Conservation (phyloP, 2,888 invertebrate species). For the Leptopilina drosophilae region DNA sequence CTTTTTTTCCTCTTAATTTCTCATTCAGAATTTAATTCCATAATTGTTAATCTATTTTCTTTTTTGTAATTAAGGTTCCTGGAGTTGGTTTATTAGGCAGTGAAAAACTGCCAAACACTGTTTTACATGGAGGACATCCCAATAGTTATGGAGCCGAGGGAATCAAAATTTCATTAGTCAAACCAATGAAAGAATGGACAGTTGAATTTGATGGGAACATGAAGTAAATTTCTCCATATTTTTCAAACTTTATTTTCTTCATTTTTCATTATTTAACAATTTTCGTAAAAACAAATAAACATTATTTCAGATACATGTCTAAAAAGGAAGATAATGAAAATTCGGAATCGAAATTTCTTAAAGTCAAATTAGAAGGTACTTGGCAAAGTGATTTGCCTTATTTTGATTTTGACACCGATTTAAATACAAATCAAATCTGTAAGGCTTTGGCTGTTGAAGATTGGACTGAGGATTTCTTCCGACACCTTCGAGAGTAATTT, state of each 20-base stretch:
- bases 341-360: conserved; percentile 19
- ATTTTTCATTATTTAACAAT: not conserved
- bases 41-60: not conserved
- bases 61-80: not conserved
- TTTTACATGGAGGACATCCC: conserved; percentile 7
- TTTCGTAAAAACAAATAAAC: not conserved
- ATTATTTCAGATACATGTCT: conserved; percentile 1
- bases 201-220: conserved; percentile 15
- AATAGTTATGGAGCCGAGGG: conserved; percentile 22
- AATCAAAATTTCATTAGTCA: conserved; percentile 9
- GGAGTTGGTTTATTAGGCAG: conserved; percentile 29
- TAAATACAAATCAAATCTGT: conserved; percentile 4
- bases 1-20: too few relatives aligned
- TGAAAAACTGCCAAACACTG: conserved; percentile 28
- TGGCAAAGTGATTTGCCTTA: conserved; percentile 25
- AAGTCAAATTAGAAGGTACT: conserved; percentile 22
- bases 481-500: conserved; percentile 21
- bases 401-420: conserved; percentile 31
- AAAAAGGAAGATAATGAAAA: not conserved
- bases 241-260: not conserved
- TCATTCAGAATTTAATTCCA: too few relatives aligned
- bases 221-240: not conserved
- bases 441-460: conserved; percentile 29
- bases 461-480: conserved; percentile 28
- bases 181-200: conserved; percentile 37